Conservation (phyloP, 92 coral and sea anemone species). For the Zoanthus gigantus region DNA sequence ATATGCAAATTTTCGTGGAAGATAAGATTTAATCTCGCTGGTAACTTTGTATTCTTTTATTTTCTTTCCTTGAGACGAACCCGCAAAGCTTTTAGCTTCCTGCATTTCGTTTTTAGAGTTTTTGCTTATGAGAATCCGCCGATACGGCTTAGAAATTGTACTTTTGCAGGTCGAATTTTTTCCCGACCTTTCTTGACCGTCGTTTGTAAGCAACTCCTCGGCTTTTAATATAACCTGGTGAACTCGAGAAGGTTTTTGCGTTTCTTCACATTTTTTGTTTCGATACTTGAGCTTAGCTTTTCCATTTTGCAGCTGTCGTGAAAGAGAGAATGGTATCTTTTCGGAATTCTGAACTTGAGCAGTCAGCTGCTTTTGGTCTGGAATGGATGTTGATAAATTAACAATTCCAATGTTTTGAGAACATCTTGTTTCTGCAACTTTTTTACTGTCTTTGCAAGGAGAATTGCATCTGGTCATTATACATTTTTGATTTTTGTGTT, state of each 20-base stretch:
- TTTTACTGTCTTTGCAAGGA: neutral
- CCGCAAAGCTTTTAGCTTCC: no score
- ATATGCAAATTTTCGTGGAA: neutral
- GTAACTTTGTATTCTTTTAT: neutral
- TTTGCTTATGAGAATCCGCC: conserved; percentile 6
- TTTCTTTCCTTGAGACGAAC: neutral
- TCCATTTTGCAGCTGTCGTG: conserved; percentile 26
- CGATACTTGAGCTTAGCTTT: neutral
- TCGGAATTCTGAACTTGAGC: neutral
- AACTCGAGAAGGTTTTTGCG: neutral
- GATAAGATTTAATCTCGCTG: neutral
- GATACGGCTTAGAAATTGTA: neutral
- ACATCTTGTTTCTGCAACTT: neutral
- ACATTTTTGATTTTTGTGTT: neutral
- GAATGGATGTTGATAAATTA: conserved; percentile 3
- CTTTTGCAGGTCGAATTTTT: neutral
- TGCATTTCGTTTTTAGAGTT: no score
- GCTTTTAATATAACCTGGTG: neutral
- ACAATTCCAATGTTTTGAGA: neutral
- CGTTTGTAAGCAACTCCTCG: neutral
- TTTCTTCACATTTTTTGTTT: neutral
- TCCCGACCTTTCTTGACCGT: neutral
- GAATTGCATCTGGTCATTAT: neutral
- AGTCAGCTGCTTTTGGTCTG: neutral
- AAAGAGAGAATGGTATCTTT: conserved; percentile 16